A percentile compares a stretch with the other conserved stretches of the same genome.
Conservation (phyloP, 30 jellyfish, hydroid and myxozoan genomes). For the Aurelia coerulea region DNA sequence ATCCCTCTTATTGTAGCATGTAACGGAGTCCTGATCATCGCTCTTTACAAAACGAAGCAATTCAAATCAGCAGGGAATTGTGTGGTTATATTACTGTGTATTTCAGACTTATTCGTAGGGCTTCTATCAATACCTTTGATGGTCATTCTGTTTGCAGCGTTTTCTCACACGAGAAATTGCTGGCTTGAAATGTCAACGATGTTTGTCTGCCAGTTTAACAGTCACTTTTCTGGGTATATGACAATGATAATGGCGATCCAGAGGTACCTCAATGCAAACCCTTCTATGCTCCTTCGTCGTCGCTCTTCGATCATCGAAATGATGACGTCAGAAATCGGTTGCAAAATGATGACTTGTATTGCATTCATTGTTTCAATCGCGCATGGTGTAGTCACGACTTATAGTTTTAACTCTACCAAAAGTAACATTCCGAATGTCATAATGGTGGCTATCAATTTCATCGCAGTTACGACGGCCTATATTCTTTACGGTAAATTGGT, state of each 20-base stretch:
- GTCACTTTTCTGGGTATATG: conserved; percentile 48
- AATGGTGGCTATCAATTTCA: conserved; percentile 18
- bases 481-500: neutral
- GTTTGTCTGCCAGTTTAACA: conserved; percentile 48
- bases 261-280: conserved; percentile 26
- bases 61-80: conserved; percentile 14
- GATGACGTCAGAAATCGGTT: conserved; percentile 13
- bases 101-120: conserved; percentile 49
- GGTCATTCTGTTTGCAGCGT: conserved; percentile 8
- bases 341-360: neutral
- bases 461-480: neutral
- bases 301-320: neutral
- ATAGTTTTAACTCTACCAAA: conserved; percentile 35
- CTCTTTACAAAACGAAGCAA: conserved; percentile 32
- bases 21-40: conserved; percentile 37
- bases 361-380: neutral
- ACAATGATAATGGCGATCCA: conserved; percentile 39
- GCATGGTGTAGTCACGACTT: conserved; percentile 57
- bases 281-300: neutral
- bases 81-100: neutral
- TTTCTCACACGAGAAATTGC: conserved; percentile 33
- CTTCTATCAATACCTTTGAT: conserved; percentile 23
- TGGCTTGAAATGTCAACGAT: conserved; percentile 47
- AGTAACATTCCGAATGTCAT: conserved; percentile 14
- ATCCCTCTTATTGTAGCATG: conserved; percentile 26